Conservation (phyloP, 92 coral and sea anemone species). For the Epizoanthus stellaris region DNA sequence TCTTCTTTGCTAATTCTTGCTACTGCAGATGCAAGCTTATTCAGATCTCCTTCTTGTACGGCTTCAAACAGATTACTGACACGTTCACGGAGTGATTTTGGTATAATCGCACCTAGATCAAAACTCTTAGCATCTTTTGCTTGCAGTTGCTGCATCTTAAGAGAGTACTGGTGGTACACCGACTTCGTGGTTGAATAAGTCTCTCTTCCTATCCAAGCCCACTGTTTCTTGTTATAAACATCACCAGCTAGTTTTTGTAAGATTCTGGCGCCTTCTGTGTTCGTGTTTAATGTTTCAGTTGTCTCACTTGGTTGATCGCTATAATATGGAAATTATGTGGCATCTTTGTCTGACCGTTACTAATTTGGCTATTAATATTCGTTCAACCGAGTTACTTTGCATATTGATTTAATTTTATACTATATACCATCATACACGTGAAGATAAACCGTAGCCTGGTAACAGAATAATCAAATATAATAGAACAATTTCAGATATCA, state of each 20-base stretch:
- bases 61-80: conserved; percentile 30
- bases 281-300: too few relatives aligned
- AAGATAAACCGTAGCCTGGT: background rate
- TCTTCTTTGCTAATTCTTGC: conserved; percentile 34
- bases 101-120: conserved; percentile 3
- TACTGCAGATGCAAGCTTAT: conserved; percentile 12
- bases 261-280: too few relatives aligned
- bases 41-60: conserved; percentile 35
- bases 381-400: background rate
- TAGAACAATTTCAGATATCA: too few relatives aligned
- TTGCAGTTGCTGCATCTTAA: background rate
- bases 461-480: conserved; percentile 2
- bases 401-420: background rate
- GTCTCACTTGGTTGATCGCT: background rate
- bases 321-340: background rate
- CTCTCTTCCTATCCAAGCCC: background rate
- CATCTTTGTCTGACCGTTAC: background rate
- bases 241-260: too few relatives aligned
- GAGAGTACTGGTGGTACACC: background rate
- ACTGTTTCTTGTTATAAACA: background rate
- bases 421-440: background rate
- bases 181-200: background rate
- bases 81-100: conserved; percentile 32
- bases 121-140: background rate
- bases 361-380: background rate